A percentile compares a stretch with the other conserved stretches of the same genome.
phyloP scores from a whole-genome alignment of 2,888 invertebrate species.

The Dermolepida albohirtum region DNA sequence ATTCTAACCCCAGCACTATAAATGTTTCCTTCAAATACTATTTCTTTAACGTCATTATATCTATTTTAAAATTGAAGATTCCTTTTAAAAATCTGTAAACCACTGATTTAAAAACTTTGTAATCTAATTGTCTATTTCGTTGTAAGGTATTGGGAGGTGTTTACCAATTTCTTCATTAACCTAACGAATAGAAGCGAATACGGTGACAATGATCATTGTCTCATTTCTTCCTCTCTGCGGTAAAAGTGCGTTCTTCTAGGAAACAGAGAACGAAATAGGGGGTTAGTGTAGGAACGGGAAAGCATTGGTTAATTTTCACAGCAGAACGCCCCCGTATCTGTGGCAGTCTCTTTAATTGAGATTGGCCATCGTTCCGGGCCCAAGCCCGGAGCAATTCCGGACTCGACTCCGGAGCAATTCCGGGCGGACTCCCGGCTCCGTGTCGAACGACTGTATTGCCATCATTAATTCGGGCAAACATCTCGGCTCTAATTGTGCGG shows the following conservation, averaged over 20 bases:
- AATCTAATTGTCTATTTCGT: no score
- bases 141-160: no score
- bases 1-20: no score
- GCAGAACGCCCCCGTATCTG: slow-evolving; percentile 6
- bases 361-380: slow-evolving; percentile 23
- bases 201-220: no score
- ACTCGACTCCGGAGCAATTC: slow-evolving; percentile 6
- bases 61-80: no score
- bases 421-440: slow-evolving; percentile 3
- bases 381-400: slow-evolving; percentile 6
- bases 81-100: no score
- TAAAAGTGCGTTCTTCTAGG: not conserved
- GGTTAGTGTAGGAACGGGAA: not conserved
- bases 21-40: no score
- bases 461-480: slow-evolving; percentile 21
- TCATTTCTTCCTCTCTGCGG: no score
- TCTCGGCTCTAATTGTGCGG: slow-evolving; percentile 23
- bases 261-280: not conserved
- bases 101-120: no score
- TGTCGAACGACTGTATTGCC: slow-evolving; percentile 20
- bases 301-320: slow-evolving; percentile 5
- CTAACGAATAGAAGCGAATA: no score
- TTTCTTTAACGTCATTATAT: no score
- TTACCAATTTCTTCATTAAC: no score
- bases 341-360: slow-evolving; percentile 25